These are phyloP conservation scores for Scleropages formosus DNA, from an alignment of 2,797 vertebrate species.

Conservation along the genomic window DNA sequence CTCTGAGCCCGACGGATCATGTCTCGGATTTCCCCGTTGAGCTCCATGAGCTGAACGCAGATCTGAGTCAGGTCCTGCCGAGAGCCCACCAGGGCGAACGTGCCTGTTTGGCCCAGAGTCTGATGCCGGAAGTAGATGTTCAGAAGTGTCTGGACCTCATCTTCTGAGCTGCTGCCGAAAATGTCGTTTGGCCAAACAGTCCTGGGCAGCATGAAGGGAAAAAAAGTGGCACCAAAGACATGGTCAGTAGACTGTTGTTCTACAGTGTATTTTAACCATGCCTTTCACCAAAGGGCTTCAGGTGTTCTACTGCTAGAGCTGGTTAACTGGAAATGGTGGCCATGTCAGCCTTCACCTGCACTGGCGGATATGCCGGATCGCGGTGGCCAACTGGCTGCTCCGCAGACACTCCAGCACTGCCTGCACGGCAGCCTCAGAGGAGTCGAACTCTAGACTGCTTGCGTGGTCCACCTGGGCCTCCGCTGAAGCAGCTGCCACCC, in stretches of 20 bases:
- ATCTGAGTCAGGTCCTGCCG: slow-evolving; percentile 91
- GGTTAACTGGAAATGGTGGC: too few species aligned
- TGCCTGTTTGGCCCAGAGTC: slow-evolving; percentile 94
- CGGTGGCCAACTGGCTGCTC: slow-evolving; percentile 88
- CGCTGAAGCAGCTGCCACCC: slow-evolving; percentile 75
- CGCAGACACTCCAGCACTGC: slow-evolving; percentile 93
- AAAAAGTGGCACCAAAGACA: too few species aligned
- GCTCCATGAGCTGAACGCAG: slow-evolving; percentile 92
- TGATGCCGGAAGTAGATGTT: slow-evolving; percentile 98
- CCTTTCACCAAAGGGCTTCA: too few species aligned
- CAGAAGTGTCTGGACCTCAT: slow-evolving; percentile 94
- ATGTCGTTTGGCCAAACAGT: slow-evolving; percentile 91
- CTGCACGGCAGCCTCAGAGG: slow-evolving; percentile 90
- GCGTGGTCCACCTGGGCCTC: slow-evolving; percentile 61
- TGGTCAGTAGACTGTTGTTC: too few species aligned
- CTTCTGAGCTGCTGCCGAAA: slow-evolving; percentile 90
- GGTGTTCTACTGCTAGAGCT: not conserved
- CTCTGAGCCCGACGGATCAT: slow-evolving; percentile 95
- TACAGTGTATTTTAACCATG: too few species aligned
- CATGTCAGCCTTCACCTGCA: slow-evolving; percentile 76
- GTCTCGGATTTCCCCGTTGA: slow-evolving; percentile 95
- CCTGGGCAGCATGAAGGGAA: slow-evolving; percentile 58
- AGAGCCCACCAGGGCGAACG: slow-evolving; percentile 92
- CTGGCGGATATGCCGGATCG: slow-evolving; percentile 87
- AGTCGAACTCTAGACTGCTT: slow-evolving; percentile 78